Evolutionary conservation across 2,113 vertebrate species (phyloP).

Genomic region (Monopterus albus): DNA sequence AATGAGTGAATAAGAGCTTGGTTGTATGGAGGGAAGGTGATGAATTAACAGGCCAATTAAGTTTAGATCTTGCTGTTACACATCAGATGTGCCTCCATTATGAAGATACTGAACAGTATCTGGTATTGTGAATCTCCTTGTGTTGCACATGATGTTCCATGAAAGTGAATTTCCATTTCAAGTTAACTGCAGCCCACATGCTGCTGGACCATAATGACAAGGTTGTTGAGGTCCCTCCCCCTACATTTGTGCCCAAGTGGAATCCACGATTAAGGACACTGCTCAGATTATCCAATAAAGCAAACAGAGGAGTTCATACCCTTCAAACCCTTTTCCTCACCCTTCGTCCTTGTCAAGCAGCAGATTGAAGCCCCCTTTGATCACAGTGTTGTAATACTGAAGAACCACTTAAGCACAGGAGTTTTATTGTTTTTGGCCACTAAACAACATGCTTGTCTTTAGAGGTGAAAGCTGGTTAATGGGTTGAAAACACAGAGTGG

Average conservation of each 20-base stretch:
- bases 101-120: slow-evolving; percentile 27
- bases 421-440: slow-evolving; percentile 13
- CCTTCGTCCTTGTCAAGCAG: slow-evolving; percentile 36
- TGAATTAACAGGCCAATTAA: not conserved
- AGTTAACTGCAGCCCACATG: slow-evolving; percentile 60
- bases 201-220: slow-evolving; percentile 72
- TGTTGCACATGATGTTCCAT: slow-evolving; percentile 61
- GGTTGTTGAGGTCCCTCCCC: slow-evolving; percentile 51
- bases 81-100: slow-evolving; percentile 9
- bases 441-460: slow-evolving; percentile 1
- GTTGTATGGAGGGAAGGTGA: slow-evolving; percentile 15
- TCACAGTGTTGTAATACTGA: slow-evolving; percentile 19
- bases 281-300: slow-evolving; percentile 71
- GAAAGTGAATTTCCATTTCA: slow-evolving; percentile 60
- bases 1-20: slow-evolving; percentile 4
- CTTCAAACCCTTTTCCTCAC: slow-evolving; percentile 55
- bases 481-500: slow-evolving; percentile 4
- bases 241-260: slow-evolving; percentile 44
- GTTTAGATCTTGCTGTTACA: slow-evolving; percentile 5
- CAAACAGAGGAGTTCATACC: slow-evolving; percentile 57
- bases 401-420: slow-evolving; percentile 35
- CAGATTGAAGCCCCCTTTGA: slow-evolving; percentile 45
- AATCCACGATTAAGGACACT: slow-evolving; percentile 54
- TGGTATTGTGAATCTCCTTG: slow-evolving; percentile 43
- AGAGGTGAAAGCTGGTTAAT: slow-evolving; percentile 9